Base-by-base conservation (phyloP, 2,113 vertebrate species). In the Dryoscopus gambensis region DNA sequence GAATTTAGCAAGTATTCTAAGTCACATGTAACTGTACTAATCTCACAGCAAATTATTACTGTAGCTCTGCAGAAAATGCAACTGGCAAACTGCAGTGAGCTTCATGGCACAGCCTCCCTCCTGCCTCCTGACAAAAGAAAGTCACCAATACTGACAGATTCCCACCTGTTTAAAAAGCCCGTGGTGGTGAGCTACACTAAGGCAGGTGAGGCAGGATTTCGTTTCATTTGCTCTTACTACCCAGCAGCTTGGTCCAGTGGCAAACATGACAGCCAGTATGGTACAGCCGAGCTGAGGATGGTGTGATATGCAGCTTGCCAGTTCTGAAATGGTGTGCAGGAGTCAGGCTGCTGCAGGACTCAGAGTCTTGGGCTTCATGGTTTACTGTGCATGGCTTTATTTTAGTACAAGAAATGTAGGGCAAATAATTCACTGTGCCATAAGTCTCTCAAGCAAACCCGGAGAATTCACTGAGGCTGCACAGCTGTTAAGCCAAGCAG, bases 1-100 rank as follows among this genome's bases (percentile, higher is more conserved):
- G 47, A 90, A 57, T 97, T 91, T 92, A 92, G 68, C 63, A 94
- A 94, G 86, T 88, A 85, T 91, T 97, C 90, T 80, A 81, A 81
- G 65, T 84, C 46, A 33, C 50, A 49, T 24, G 47, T 69, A 89
- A 75, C 84, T 68, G 46, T 13, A 37, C 46, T 90, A 90, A 93
- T 94, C 83, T 96, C 76, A 59, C 57, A 31, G 9, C 56, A 83
- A 94, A 92, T 94, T 67, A 89, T 81, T 79, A 31, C 50, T 5
- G 1, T 53, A 59, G 89, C 13, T 50, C 95, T 77, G 76, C 71
- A 94, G 73, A 82, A 82, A 89, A 95, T 33, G 83, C 57, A 91
- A 89, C 75, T 94, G 91, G 57, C 47, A 92, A 88, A 71, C 75
- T 69, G 89, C 86, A 82, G 65, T 17, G 81, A 79, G 68, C 92